phyloP scores from a whole-genome alignment of 2,797 vertebrate genomes.

The Lutjanus campechanus region DNA sequence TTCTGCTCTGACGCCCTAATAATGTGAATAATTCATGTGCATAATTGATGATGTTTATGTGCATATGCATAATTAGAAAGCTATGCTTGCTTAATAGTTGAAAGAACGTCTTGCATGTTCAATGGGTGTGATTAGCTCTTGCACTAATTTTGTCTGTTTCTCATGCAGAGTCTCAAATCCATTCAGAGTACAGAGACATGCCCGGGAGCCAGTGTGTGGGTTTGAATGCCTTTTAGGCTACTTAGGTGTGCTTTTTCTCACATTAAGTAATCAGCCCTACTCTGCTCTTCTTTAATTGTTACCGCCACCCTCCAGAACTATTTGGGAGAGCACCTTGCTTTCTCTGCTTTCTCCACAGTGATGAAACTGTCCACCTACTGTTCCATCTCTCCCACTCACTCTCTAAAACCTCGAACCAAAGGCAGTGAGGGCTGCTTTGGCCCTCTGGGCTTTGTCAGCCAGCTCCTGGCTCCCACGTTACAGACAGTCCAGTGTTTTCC shows the following conservation, averaged over 20 bases:
- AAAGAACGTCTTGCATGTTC: slow-evolving; percentile 36
- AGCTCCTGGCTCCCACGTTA: slow-evolving; percentile 73
- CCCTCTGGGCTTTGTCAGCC: slow-evolving; percentile 76
- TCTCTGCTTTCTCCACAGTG: slow-evolving; percentile 37
- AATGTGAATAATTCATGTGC: slow-evolving; percentile 36
- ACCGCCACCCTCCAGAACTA: slow-evolving; percentile 33
- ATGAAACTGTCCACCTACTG: slow-evolving; percentile 69
- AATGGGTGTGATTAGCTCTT: slow-evolving; percentile 25
- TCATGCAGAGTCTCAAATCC: neutral
- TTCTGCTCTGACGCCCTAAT: slow-evolving; percentile 32
- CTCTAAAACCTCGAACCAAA: slow-evolving; percentile 63
- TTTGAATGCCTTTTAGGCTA: slow-evolving; percentile 30
- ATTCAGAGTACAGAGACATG: neutral
- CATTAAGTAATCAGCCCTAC: slow-evolving; percentile 58
- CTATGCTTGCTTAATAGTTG: slow-evolving; percentile 41
- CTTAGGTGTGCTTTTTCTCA: slow-evolving; percentile 52
- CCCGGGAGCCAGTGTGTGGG: slow-evolving; percentile 32
- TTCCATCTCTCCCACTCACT: slow-evolving; percentile 46
- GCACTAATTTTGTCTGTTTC: slow-evolving; percentile 11
- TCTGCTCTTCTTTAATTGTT: slow-evolving; percentile 55
- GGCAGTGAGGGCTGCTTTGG: slow-evolving; percentile 51
- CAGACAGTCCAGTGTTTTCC: slow-evolving; percentile 73
- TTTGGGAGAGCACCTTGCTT: slow-evolving; percentile 41
- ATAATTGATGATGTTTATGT: slow-evolving; percentile 44
- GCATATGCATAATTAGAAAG: slow-evolving; percentile 44